Evolutionary conservation across 2,888 invertebrate species (phyloP), one percentile per base, ranked within the genome.

Genomic region (Rhodophaea formosa): DNA sequence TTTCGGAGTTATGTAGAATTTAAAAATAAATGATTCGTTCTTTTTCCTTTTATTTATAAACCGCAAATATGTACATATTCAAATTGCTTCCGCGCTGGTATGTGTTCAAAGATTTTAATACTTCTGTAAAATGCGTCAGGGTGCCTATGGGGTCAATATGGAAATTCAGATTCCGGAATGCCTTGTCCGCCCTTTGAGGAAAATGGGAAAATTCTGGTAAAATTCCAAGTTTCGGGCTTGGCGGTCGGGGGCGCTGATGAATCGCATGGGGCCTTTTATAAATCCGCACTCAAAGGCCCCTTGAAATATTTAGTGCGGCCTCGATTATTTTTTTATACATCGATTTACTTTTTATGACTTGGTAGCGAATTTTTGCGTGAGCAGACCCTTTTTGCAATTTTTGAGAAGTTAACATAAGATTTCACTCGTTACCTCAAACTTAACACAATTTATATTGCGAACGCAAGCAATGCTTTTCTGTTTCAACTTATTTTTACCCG

Each of bases 131-230:
- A 46, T 46, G 23, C 46, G 46, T 12, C 17, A 45, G 45, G 12
- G 17, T 45, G 23, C 12, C 45, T 23, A 23, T 45, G 45, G 44
- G 45, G 45, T 46, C 46, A 46, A 46, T 46, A 46, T 46, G 46
- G 46, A 46, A 46, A 46, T 46, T 12, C 46, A 3, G 23, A 46
- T 46, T 46, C 46, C 46, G 46, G 46, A 46, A 46, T 46, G 46
- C 46, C 46, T 23, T 23, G 23, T 46, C 23, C 12, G 23, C 47
- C n/a, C 8, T 47, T 30, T 30, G 47, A 29, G 47, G 47, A 47
- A 47, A 47, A 47, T 47, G 30, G 30, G 47, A 47, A 47, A 47
- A 30, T 47, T 47, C 47, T 47, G 15, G 47, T 23, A 29, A 47
- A 47, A 30, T 29, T 30, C 47, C 47, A 47, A 47, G 29, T 47